These are phyloP conservation scores for Mesorhabditis spiculigera DNA, from an alignment of 2,888 invertebrate genomes.

Conservation along the genomic window DNA sequence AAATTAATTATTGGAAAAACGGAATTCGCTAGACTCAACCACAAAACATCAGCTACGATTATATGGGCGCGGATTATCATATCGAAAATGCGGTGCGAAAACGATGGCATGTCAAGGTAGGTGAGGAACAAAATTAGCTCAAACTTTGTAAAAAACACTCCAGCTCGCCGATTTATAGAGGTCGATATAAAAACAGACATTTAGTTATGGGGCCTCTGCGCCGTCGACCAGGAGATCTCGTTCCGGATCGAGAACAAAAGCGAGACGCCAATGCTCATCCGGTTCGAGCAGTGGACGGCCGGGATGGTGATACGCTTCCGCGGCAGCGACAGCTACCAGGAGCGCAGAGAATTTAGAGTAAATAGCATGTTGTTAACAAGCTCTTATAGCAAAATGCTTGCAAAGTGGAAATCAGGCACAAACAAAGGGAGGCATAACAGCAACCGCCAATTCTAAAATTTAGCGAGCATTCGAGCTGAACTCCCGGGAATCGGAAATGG, in stretches of 20 bases:
- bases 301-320: neutral
- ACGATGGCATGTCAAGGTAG: neutral
- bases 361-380: no score
- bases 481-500: neutral
- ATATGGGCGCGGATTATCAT: neutral
- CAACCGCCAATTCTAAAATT: neutral
- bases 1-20: no score
- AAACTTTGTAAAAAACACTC: no score
- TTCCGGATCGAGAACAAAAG: slow-evolving; percentile 6
- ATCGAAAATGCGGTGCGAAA: neutral
- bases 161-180: no score
- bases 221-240: neutral
- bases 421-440: neutral
- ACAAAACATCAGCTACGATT: neutral
- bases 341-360: neutral
- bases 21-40: no score
- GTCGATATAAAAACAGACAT: no score
- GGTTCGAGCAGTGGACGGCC: slow-evolving; percentile 4
- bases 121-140: neutral
- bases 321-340: slow-evolving; percentile 1
- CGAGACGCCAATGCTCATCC: neutral
- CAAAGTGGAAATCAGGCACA: no score
- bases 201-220: neutral
- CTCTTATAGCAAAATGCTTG: no score
- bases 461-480: neutral